These are phyloP conservation scores for Barypeithes pellucidus DNA, from an alignment of 2,888 invertebrate species.

Conservation along the genomic window DNA sequence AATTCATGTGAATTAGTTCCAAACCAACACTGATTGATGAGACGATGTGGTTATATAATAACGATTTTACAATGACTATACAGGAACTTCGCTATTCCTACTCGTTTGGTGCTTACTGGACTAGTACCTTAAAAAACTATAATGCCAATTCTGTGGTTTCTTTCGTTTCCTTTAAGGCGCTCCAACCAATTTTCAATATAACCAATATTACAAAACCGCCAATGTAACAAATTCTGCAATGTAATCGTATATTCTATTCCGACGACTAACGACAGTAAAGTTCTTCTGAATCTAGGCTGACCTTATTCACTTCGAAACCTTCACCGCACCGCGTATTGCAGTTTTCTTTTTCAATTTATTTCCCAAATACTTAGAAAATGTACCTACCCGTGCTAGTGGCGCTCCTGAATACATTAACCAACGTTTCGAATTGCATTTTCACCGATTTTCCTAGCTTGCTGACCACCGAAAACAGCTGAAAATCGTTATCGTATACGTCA, in stretches of 20 bases:
- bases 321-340: constrained; percentile 28
- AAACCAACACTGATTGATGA: too few relatives aligned
- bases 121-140: too few relatives aligned
- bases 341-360: background rate
- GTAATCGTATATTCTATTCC: constrained; percentile 18
- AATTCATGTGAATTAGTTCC: too few relatives aligned
- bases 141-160: too few relatives aligned
- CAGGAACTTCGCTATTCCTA: too few relatives aligned
- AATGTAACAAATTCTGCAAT: constrained; percentile 15
- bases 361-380: background rate
- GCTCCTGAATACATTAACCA: constrained; percentile 65
- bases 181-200: background rate
- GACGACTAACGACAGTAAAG: constrained; percentile 25
- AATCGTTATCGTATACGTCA: constrained; percentile 50
- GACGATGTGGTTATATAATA: too few relatives aligned
- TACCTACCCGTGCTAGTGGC: constrained; percentile 61
- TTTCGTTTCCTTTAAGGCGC: too few relatives aligned
- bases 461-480: constrained; percentile 52
- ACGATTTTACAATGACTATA: too few relatives aligned
- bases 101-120: too few relatives aligned
- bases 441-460: constrained; percentile 53
- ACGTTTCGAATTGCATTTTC: constrained; percentile 66
- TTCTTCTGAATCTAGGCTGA: constrained; percentile 52
- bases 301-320: constrained; percentile 44
- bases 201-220: too few relatives aligned